Base-by-base conservation (phyloP, 2,113 vertebrate species). In the Tragulus kanchil region DNA sequence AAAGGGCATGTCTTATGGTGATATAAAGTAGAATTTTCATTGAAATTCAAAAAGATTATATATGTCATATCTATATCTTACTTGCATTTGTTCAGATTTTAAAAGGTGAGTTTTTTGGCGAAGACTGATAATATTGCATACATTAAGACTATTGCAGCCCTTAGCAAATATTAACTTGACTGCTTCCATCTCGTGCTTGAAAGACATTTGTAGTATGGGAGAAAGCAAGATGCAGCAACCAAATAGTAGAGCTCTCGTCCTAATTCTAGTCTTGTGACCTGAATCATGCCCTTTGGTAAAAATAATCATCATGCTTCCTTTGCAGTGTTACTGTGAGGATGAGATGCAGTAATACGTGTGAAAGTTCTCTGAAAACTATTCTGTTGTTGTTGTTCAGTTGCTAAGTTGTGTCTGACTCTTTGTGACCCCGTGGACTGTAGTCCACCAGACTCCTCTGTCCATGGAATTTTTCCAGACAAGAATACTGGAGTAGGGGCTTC, bases 31-130 rank as follows among this genome's bases (percentile, higher is more conserved):
- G 11, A 78, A 6, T 87, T 84, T 90, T 69, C 71, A 77, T 58
- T 89, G 21, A 73, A 81, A 75, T 65, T 73, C 73, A 85, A 42
- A 62, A 81, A 94, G 5, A 10, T 89, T 94, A 15, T 95, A 61
- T 93, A 61, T 91, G 78, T 84, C 13, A 56, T 90, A 56, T 95
- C n/a, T 93, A 5, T 59, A 26, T 94, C 61, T 91, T 93, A 78
- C 7, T 69, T 90, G 26, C 5, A 75, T 92, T 92, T 94, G 19
- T 85, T 92, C 7, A 89, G 7, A 79, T 79, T 93, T 83, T 92
- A 11, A 96, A 92, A 94, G 62, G 48, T 62, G 6, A 75, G 17
- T 86, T 84, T 84, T 19, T 73, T 73, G 28, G 61, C 10, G 7
- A 59, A 96, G 79, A 82, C 50, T 92, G 61, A 36, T 93, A 75